Evolutionary conservation across 2,113 vertebrate species (phyloP).

Genomic region (Nothobranchius furzeri): DNA sequence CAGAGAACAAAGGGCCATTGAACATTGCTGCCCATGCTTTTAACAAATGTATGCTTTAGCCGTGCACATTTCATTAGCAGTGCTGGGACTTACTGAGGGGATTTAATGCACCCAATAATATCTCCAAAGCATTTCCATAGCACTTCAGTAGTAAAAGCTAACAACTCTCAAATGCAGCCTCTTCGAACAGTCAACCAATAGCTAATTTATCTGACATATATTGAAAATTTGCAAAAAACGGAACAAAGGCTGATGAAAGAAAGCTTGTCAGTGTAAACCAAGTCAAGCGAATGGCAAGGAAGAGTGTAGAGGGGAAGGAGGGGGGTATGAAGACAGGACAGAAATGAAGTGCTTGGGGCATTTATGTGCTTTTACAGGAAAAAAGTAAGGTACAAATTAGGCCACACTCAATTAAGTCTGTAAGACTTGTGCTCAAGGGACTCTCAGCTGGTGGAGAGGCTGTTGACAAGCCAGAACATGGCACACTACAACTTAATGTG

Average conservation of each 20-base stretch:
- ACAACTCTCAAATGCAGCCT: conserved; percentile 26
- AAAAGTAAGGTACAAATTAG: conserved; percentile 76
- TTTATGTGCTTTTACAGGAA: conserved; percentile 70
- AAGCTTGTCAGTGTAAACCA: conserved; percentile 52
- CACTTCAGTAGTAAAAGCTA: conserved; percentile 18
- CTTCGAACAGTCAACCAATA: conserved; percentile 16
- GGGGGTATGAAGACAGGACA: conserved; percentile 60
- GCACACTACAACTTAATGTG: conserved; percentile 60
- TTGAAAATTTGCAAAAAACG: conserved; percentile 35
- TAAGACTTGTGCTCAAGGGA: conserved; percentile 69
- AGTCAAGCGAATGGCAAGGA: conserved; percentile 29
- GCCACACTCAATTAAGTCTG: conserved; percentile 76
- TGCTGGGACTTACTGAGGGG: conserved; percentile 15
- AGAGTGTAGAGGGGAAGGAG: conserved; percentile 50
- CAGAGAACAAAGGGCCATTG: conserved; percentile 50
- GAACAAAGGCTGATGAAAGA: conserved; percentile 27
- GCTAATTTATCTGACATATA: conserved; percentile 33
- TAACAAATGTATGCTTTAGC: conserved; percentile 43
- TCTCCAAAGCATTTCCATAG: conserved; percentile 36
- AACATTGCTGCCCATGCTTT: conserved; percentile 44
- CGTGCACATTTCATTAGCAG: conserved; percentile 52
- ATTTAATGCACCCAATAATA: conserved; percentile 50
- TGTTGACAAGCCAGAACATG: conserved; percentile 63
- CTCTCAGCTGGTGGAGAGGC: conserved; percentile 69
- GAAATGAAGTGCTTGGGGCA: conserved; percentile 70